These are phyloP conservation scores for Ligdia adustata DNA, from an alignment of 2,888 invertebrate species.

Conservation along the genomic window DNA sequence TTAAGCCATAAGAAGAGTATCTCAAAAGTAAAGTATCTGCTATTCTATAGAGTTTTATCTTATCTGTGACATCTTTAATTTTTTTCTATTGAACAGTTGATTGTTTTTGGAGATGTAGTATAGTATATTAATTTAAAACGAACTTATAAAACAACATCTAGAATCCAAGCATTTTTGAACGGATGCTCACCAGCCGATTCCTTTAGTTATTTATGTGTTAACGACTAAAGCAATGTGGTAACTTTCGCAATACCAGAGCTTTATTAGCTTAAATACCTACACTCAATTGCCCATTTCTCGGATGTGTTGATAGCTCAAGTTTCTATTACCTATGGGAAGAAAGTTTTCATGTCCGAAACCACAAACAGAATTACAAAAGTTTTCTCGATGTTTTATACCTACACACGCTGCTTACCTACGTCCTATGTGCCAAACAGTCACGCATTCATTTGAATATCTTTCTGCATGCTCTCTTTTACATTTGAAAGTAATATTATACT, in stretches of 20 bases:
- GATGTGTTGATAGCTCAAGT: slow-evolving; percentile 35
- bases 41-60: too few relatives aligned
- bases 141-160: not conserved
- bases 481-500: too few relatives aligned
- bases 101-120: too few relatives aligned
- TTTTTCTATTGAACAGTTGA: too few relatives aligned
- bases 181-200: too few relatives aligned
- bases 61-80: too few relatives aligned
- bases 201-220: slow-evolving; percentile 9
- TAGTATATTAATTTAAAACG: too few relatives aligned
- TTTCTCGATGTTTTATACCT: slow-evolving; percentile 12
- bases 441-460: too few relatives aligned
- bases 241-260: slow-evolving; percentile 20
- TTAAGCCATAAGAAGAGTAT: too few relatives aligned
- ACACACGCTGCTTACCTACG: slow-evolving; percentile 8
- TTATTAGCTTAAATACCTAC: slow-evolving; percentile 30
- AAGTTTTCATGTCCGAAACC: slow-evolving; percentile 32
- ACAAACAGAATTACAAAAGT: slow-evolving; percentile 33
- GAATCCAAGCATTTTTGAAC: not conserved
- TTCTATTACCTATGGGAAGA: slow-evolving; percentile 30
- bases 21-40: too few relatives aligned
- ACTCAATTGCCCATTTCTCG: slow-evolving; percentile 28
- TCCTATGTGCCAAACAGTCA: slow-evolving; percentile 19
- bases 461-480: too few relatives aligned
- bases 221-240: slow-evolving; percentile 17